Evolutionary conservation across 1,140 invertebrate species (phyloP).

Genomic region (Trypoxylus dichotomus): DNA sequence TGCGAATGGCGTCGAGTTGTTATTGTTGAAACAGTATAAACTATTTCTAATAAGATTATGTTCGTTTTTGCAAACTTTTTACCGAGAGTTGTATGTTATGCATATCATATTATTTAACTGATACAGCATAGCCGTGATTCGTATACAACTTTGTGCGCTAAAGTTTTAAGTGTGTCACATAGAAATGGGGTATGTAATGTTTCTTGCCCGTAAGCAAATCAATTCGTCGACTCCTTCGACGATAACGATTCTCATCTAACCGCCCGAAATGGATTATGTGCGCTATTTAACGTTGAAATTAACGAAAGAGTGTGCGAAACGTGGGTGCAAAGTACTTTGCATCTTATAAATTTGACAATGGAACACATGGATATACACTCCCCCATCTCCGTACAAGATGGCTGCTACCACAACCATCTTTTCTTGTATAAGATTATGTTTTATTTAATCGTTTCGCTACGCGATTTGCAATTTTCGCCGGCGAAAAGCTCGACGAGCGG

Average conservation of each 20-base stretch:
- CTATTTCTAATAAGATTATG: conserved; percentile 54
- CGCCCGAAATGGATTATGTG: background rate
- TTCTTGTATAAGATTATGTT: conserved; percentile 41
- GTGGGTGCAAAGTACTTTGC: conserved; percentile 28
- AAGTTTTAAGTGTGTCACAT: conserved; percentile 52
- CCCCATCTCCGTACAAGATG: conserved; percentile 54
- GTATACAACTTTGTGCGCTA: conserved; percentile 12
- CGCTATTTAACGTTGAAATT: conserved; percentile 2
- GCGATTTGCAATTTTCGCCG: background rate
- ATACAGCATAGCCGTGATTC: conserved; percentile 30
- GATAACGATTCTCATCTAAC: conserved; percentile 12
- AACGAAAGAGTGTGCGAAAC: conserved; percentile 4
- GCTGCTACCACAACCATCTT: conserved; percentile 52
- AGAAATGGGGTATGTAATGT: conserved; percentile 55
- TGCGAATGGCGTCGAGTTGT: conserved; percentile 55
- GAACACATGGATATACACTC: conserved; percentile 55
- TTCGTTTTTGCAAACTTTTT: conserved; percentile 44
- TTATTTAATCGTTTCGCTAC: conserved; percentile 36
- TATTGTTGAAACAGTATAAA: conserved; percentile 55
- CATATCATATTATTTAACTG: conserved; percentile 27
- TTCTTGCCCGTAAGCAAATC: conserved; percentile 52
- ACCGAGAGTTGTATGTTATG: conserved; percentile 30
- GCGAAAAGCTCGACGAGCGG: background rate
- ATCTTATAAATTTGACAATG: conserved; percentile 42
- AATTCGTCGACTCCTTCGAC: conserved; percentile 41